Evolutionary conservation across 2,888 invertebrate species (phyloP), one percentile per base, ranked within the genome.

Genomic region (Archips crataeganus): DNA sequence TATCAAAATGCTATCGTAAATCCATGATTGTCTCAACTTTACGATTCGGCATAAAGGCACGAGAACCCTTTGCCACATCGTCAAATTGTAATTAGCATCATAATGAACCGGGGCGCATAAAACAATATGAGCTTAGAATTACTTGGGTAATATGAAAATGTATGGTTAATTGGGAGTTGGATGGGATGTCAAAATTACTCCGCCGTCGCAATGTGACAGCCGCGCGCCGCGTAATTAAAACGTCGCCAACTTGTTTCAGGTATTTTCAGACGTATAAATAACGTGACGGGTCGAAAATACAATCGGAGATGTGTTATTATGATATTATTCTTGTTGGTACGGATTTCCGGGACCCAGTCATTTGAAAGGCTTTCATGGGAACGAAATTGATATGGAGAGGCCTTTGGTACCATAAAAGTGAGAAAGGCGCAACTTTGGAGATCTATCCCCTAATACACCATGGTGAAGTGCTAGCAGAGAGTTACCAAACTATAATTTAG

Each of bases 31-130:
- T 60, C 34, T 34, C 36, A 57, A 57, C 34, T 70, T 70, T 62
- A 70, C 69, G 54, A 70, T 62, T 62, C 62, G 13, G 42, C 62
- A 42, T 51, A 62, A 62, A 70, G 42, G 39, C 69, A 62, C 49
- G n/a, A 2, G 54, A 45, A 47, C 51, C 61, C 39, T 61, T 49
- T 34, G 5, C 69, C 69, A 70, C 69, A 54, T 54, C 42, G 51
- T 62, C 69, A 51, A 51, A 70, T 62, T 70, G 62, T 70, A 62
- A 70, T 70, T 70, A 62, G 54, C 69, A 62, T 70, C 62, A 62
- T 70, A 62, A 62, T 68, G 59, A 70, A 62, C 49, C n/a, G 32
- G 34, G 42, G n/a, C 42, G 51, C 39, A 62, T 51, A 70, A 70
- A 70, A 70, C 42, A 70, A 70, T 57, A 45, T 70, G 62, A 34